These are phyloP conservation scores for Oscheius sp. DNA, from an alignment of 2,888 invertebrate species.

Conservation along the genomic window DNA sequence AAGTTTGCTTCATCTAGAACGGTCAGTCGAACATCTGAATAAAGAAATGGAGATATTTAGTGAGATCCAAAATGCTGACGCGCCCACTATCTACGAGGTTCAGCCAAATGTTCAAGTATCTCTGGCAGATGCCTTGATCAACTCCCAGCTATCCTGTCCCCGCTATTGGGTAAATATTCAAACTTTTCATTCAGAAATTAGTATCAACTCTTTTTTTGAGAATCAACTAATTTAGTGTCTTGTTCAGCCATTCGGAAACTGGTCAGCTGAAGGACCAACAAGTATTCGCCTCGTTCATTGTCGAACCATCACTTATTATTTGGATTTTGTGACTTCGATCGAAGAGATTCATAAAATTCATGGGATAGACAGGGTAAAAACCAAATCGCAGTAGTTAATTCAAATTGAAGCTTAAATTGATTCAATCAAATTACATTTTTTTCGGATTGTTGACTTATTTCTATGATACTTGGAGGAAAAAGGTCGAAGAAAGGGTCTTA, in stretches of 20 bases:
- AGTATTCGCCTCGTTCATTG: neutral
- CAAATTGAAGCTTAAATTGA: constrained; percentile 4
- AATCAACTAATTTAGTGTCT: no score
- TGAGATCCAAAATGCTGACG: neutral
- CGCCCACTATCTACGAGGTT: neutral
- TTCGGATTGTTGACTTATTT: neutral
- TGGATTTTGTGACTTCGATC: neutral
- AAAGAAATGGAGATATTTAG: neutral
- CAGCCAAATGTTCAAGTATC: neutral
- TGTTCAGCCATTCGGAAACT: neutral
- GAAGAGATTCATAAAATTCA: neutral
- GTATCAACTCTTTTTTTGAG: no score
- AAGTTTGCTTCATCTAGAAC: neutral
- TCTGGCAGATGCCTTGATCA: neutral
- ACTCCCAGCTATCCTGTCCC: neutral
- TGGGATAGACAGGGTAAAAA: neutral
- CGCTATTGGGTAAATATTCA: neutral
- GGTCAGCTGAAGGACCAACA: neutral
- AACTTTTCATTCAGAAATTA: neutral
- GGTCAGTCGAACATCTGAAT: neutral
- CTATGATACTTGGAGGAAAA: constrained; percentile 2
- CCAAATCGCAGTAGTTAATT: neutral
- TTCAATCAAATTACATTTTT: neutral
- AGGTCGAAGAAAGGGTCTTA: no score
- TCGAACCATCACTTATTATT: neutral